Evolutionary conservation across 2,113 vertebrate genomes (phyloP).

Genomic region (Physeter macrocephalus): DNA sequence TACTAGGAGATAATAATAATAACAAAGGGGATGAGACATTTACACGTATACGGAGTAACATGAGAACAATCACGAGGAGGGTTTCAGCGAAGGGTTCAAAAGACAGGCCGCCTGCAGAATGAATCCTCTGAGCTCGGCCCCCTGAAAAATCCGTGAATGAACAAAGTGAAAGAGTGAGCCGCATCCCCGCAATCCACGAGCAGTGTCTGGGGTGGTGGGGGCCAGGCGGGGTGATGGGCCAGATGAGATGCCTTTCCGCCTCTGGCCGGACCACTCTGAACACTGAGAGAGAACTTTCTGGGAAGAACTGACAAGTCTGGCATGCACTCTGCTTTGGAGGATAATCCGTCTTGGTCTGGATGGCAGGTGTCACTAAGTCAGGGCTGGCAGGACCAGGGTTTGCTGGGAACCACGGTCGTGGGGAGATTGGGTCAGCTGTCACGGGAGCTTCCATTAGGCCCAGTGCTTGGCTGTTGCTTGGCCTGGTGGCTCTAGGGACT

Average conservation of each 20-base stretch:
- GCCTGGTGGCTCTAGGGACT: not conserved
- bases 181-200: accelerated
- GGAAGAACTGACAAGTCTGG: not conserved
- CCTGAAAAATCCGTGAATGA: not conserved
- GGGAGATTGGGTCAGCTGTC: not conserved
- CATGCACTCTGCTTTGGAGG: not conserved
- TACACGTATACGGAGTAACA: accelerated
- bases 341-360: not conserved
- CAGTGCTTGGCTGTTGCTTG: accelerated
- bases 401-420: not conserved
- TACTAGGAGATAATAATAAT: not conserved
- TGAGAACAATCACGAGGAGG: not conserved
- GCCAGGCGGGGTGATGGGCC: not conserved
- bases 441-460: not conserved
- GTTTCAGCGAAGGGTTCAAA: not conserved
- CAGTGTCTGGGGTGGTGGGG: accelerated
- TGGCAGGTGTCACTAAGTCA: not conserved
- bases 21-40: not conserved
- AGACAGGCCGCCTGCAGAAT: not conserved
- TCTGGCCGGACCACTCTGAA: not conserved
- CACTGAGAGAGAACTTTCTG: not conserved
- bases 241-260: not conserved
- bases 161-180: not conserved
- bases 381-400: not conserved
- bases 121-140: not conserved